Conservation (phyloP, 2,888 invertebrate genomes). For the Salticus scenicus region DNA sequence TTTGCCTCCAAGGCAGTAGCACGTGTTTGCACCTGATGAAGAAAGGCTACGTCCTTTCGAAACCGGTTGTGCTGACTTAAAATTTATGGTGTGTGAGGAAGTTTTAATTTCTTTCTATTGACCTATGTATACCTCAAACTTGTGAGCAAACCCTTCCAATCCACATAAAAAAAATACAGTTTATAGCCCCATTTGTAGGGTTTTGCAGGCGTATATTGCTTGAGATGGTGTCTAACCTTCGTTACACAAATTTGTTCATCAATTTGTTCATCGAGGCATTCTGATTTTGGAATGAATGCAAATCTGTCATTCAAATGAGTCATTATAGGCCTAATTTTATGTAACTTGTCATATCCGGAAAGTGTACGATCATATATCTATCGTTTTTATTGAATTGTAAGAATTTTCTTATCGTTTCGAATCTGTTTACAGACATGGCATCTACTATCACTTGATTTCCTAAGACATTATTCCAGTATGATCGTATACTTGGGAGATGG, state of each 20-base stretch:
- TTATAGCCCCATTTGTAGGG: too few relatives aligned
- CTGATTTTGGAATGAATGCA: constrained; percentile 6
- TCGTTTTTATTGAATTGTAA: constrained; percentile 2
- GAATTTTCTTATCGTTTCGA: constrained; percentile 11
- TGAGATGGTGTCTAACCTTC: too few relatives aligned
- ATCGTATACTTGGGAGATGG: constrained; percentile 14
- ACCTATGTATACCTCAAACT: too few relatives aligned
- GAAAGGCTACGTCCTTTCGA: too few relatives aligned
- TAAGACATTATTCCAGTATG: constrained; percentile 28
- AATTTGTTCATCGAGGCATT: constrained; percentile 12
- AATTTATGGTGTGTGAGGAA: too few relatives aligned
- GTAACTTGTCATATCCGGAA: background rate
- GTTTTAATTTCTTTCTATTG: too few relatives aligned
- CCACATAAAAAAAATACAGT: too few relatives aligned
- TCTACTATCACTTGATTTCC: constrained; percentile 24
- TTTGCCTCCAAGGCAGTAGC: too few relatives aligned
- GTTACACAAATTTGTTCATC: constrained; percentile 8
- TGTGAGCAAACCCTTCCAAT: too few relatives aligned
- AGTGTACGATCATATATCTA: constrained; percentile 7
- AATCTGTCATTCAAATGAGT: constrained; percentile 27
- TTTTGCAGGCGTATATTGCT: too few relatives aligned
- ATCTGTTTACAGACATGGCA: constrained; percentile 22
- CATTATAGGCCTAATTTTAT: constrained; percentile 15
- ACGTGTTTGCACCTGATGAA: too few relatives aligned
- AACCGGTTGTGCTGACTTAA: too few relatives aligned